Percentiles rank a stretch among this genome's conserved stretches.
phyloP scores from a whole-genome alignment of 2,797 vertebrate species.

The Anabacerthia variegaticeps region DNA sequence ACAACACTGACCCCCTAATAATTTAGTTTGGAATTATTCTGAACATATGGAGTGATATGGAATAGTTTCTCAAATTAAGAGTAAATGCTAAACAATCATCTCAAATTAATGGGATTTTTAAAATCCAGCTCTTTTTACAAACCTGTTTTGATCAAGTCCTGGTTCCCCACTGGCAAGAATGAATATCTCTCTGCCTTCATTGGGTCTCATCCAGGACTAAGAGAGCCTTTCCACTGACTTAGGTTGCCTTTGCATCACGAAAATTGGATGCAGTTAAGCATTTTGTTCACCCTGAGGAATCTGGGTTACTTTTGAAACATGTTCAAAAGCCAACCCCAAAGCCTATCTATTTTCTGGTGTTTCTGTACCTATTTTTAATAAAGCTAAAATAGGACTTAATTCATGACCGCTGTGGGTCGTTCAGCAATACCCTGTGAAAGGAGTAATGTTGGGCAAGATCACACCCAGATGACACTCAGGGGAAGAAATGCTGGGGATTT shows the following conservation, averaged over 20 bases:
- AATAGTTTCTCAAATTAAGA: neutral
- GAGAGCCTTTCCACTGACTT: neutral
- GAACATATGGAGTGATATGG: neutral
- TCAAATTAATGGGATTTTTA: neutral
- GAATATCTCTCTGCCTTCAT: neutral
- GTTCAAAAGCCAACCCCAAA: neutral
- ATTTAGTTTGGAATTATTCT: neutral
- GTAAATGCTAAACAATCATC: neutral
- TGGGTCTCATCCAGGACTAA: neutral
- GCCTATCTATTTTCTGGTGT: neutral
- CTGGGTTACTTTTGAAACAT: neutral
- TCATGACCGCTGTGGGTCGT: neutral
- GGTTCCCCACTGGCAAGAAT: neutral
- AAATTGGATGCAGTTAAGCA: neutral
- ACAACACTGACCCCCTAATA: neutral
- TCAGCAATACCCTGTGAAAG: neutral
- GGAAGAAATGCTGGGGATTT: neutral
- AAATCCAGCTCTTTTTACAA: neutral
- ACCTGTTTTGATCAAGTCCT: neutral
- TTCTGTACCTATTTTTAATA: neutral
- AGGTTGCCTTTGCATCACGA: neutral
- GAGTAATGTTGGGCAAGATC: neutral
- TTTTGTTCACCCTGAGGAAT: neutral
- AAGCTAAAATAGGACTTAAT: neutral
- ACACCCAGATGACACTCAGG: too few species aligned